phyloP scores from a whole-genome alignment of 2,888 invertebrate species.

The Bembecia ichneumoniformis region DNA sequence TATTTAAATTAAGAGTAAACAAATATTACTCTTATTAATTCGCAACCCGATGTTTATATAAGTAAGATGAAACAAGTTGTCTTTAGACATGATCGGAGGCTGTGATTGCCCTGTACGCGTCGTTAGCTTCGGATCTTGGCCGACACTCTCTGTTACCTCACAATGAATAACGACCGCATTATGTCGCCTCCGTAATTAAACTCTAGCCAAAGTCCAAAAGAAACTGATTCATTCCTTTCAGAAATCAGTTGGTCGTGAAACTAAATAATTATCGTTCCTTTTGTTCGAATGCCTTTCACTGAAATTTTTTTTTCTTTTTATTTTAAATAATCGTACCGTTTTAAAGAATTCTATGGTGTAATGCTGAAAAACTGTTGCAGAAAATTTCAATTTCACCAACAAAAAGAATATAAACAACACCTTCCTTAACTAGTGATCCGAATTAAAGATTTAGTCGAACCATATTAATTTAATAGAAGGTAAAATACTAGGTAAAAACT shows the following conservation, averaged over 20 bases:
- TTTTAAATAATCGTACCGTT: neutral
- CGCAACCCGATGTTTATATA: neutral
- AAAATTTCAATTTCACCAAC: too few relatives aligned
- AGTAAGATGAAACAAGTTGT: neutral
- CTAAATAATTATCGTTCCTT: slow-evolving; percentile 19
- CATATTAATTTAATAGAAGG: too few relatives aligned
- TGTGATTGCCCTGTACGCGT: neutral
- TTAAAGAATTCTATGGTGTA: neutral
- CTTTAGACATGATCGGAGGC: neutral
- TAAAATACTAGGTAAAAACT: too few relatives aligned
- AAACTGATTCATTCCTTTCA: slow-evolving; percentile 19
- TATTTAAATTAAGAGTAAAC: too few relatives aligned
- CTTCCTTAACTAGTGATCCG: too few relatives aligned
- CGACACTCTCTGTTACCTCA: neutral
- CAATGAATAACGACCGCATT: slow-evolving; percentile 11
- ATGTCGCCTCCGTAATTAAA: slow-evolving; percentile 18
- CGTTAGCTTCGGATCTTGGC: neutral
- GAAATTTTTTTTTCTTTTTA: neutral
- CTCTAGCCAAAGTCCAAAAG: slow-evolving; percentile 14
- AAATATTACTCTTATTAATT: too few relatives aligned
- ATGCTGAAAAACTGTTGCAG: neutral
- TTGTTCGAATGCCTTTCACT: slow-evolving; percentile 12
- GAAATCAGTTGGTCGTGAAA: slow-evolving; percentile 19
- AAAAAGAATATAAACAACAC: too few relatives aligned
- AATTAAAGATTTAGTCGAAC: too few relatives aligned